Evolutionary conservation across 1,140 invertebrate genomes (phyloP).

Genomic region (Gryon sp.): DNA sequence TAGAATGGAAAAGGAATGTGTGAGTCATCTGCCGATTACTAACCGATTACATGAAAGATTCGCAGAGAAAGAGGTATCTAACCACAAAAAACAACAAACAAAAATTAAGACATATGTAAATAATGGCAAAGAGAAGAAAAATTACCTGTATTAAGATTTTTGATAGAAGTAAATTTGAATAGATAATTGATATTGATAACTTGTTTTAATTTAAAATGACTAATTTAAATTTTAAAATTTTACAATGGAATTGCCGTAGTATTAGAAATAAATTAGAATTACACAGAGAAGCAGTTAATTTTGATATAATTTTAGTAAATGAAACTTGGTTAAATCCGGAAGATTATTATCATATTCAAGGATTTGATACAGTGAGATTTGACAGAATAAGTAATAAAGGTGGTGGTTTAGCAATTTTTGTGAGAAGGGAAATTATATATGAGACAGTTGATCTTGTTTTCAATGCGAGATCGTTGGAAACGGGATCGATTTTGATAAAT

Average conservation of each 20-base stretch:
- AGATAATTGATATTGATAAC: too few species aligned
- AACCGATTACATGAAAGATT: not conserved
- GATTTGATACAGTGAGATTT: conserved; percentile 42
- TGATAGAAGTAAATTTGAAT: too few species aligned
- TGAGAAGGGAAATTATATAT: conserved; percentile 43
- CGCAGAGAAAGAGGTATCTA: not conserved
- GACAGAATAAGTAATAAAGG: conserved; percentile 29
- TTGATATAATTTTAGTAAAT: conserved; percentile 48
- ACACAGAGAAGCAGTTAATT: conserved; percentile 24
- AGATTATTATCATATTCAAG: conserved; percentile 33
- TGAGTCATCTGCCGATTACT: too few species aligned
- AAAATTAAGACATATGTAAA: too few species aligned
- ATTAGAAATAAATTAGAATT: conserved; percentile 53
- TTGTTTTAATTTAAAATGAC: not conserved
- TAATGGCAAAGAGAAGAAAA: too few species aligned
- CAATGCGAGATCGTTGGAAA: not conserved
- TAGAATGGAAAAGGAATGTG: not conserved
- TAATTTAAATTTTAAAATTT: conserved; percentile 18
- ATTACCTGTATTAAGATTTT: too few species aligned
- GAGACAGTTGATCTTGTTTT: conserved; percentile 12
- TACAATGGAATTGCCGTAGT: conserved; percentile 41
- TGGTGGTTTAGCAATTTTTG: conserved; percentile 43
- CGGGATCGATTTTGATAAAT: not conserved
- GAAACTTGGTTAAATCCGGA: conserved; percentile 52
- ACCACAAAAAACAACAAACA: too few species aligned